Evolutionary conservation across 2,113 vertebrate genomes (phyloP), one percentile per base, ranked within the genome.

Genomic region (Silurus meridionalis): DNA sequence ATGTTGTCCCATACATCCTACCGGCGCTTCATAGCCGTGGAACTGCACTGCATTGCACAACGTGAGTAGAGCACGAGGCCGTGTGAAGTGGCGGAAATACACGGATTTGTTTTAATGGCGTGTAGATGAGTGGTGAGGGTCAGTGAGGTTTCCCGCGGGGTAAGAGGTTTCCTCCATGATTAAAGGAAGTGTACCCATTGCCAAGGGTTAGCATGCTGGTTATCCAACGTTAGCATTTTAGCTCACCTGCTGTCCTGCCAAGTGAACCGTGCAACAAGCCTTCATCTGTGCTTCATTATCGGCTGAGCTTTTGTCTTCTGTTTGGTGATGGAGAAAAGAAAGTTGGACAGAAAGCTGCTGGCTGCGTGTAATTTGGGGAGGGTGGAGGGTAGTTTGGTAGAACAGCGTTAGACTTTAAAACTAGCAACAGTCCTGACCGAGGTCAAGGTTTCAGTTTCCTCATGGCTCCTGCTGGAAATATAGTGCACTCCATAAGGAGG

Each of bases 51-150:
- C 87, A 88, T 90, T 89, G 37, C 83, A 88, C 86, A 91, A 89
- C 86, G 91, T 91, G 87, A 91, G 91, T 90, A 89, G 83, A 60
- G 53, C 88, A 87, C 86, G 87, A 90, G 89, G 88, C 75, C 75
- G 11, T 64, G 58, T 11, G n/a, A 52, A 83, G 21, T 83, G 13
- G 46, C 60, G 74, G 37, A 25, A 46, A 66, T 85, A 28, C 2
- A 46, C 19, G 60, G 5, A 69, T 1, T 50, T 75, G 13, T 23
- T 57, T 69, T 48, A 14, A 0, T 58, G 46, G 5, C 37, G 37
- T 15, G 8, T 46, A 23, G 66, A 28, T 80, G 57, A 48, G 6
- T 7, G 57, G 19, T 28, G 50, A 74, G 50, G 17, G 60, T 85
- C 11, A 69, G 50, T 19, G n/a, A 63, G 28, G 81, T 1, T 67